Base-by-base conservation (phyloP, 1,140 invertebrate genomes). In the Odontomachus brunneus region DNA sequence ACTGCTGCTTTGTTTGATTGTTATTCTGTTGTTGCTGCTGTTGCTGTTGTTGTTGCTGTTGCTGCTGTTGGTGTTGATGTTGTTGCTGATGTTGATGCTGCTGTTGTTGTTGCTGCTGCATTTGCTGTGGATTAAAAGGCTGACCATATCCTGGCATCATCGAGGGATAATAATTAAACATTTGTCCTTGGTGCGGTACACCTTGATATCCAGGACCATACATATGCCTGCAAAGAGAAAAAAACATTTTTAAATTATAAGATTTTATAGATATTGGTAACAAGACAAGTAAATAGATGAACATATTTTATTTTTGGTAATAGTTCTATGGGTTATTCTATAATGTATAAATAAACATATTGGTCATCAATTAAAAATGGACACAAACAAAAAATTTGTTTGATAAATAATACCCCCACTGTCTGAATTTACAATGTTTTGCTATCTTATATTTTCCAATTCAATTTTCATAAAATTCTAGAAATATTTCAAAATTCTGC, bases 161-260 rank as follows among this genome's bases (percentile, higher is more conserved):
- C 15, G 89, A 88, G 81, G 92, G 92, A 84, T 91, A 91, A 69
- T 93, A 94, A 76, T 93, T 94, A 82, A 91, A 94, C 86, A 93
- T 90, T 86, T 94, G 93, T 51, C 88, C 89, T 85, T 93, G 92
- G 76, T 90, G 92, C 9, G 85, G 83, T 24, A 88, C 86, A 63
- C 87, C 86, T 69, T 89, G 89, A 76, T 93, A 94, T 1, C 92
- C 92, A 86, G 91, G 89, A 19, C 87, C 85, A 78, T 94, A 94
- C 84, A 94, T 91, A 85, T 93, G 93, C 5, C 93, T 94, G 55
- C 7, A 91, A 92, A 53, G 60, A 65, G 67, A 83, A 66, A 15
- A 60, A 1, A 74, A 44, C 3, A 44, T 44, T 44, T 44, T 5
- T 44, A 11, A 11, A 44, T 11, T 44, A 9, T 44, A 5, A 5